A percentile compares a stretch with the other conserved stretches of the same genome.
phyloP scores from a whole-genome alignment of 2,888 invertebrate genomes.

The Pseudoips prasinana region DNA sequence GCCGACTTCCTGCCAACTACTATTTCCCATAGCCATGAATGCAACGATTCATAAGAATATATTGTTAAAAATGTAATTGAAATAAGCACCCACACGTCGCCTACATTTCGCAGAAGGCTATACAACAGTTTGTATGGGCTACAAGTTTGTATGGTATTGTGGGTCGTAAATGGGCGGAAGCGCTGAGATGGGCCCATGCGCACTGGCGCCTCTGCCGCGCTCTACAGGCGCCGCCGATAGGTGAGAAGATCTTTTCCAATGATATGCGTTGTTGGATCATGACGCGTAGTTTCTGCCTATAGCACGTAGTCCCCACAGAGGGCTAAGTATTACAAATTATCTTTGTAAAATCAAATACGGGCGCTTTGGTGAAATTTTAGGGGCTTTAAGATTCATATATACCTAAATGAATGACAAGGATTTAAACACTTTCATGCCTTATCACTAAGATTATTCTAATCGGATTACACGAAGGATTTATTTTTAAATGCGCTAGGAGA shows the following conservation, averaged over 20 bases:
- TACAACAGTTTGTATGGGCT: constrained; percentile 15
- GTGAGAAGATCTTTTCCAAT: constrained; percentile 70
- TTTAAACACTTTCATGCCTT: too few species aligned
- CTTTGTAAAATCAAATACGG: too few species aligned
- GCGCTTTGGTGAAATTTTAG: too few species aligned
- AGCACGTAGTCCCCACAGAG: constrained; percentile 22
- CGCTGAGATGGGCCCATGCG: constrained; percentile 40
- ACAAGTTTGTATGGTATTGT: constrained; percentile 59
- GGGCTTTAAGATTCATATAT: too few species aligned
- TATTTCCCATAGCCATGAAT: constrained; percentile 5
- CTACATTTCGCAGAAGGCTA: constrained; percentile 70
- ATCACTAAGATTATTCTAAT: too few species aligned
- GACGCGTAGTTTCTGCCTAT: constrained; percentile 27
- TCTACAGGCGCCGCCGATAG: constrained; percentile 61
- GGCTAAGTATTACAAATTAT: too few species aligned
- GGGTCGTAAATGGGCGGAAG: constrained; percentile 74
- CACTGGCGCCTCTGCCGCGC: constrained; percentile 59
- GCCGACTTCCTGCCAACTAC: constrained; percentile 21
- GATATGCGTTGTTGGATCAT: constrained; percentile 19
- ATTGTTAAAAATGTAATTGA: constrained; percentile 65
- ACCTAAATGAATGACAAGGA: too few species aligned
- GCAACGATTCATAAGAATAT: constrained; percentile 35
- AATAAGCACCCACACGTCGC: constrained; percentile 61
- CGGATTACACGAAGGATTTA: constrained; percentile 5
- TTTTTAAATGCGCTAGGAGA: background rate